A percentile compares a stretch with the other conserved stretches of the same genome.
These are phyloP conservation scores for Tichodroma muraria DNA, from an alignment of 2,113 vertebrate species.

Conservation along the genomic window DNA sequence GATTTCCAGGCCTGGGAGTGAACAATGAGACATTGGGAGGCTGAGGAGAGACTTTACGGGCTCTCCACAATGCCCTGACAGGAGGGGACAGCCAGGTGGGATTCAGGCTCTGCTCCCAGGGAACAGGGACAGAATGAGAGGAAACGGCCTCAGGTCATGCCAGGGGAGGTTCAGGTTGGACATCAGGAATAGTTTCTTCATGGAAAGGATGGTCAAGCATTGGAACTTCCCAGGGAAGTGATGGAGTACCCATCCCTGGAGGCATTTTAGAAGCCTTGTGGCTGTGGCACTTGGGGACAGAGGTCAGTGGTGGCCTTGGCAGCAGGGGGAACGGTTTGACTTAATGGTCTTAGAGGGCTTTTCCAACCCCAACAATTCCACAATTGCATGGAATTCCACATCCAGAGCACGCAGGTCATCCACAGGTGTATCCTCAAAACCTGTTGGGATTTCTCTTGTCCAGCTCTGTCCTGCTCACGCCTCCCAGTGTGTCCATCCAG, in stretches of 20 bases:
- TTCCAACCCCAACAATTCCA: not conserved
- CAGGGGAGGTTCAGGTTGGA: not conserved
- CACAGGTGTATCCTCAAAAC: fast-evolving
- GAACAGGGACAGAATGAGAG: not conserved
- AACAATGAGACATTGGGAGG: not conserved
- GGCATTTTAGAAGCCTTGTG: fast-evolving
- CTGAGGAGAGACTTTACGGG: not conserved
- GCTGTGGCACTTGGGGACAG: not conserved
- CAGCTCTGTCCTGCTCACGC: not conserved
- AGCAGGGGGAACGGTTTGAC: not conserved
- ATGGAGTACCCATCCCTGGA: not conserved
- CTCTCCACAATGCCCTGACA: not conserved
- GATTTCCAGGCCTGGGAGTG: not conserved
- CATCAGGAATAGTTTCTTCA: not conserved
- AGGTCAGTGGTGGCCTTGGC: not conserved
- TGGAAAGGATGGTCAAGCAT: not conserved
- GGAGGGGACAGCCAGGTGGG: not conserved
- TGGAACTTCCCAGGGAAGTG: not conserved
- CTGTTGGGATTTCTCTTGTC: fast-evolving
- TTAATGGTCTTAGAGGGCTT: not conserved
- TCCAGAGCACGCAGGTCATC: fast-evolving
- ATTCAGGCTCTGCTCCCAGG: not conserved
- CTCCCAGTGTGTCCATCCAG: not conserved
- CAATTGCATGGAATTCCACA: fast-evolving
- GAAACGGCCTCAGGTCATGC: fast-evolving